Base-by-base conservation (phyloP, 1,140 invertebrate genomes). In the Tetramorium simillimum region DNA sequence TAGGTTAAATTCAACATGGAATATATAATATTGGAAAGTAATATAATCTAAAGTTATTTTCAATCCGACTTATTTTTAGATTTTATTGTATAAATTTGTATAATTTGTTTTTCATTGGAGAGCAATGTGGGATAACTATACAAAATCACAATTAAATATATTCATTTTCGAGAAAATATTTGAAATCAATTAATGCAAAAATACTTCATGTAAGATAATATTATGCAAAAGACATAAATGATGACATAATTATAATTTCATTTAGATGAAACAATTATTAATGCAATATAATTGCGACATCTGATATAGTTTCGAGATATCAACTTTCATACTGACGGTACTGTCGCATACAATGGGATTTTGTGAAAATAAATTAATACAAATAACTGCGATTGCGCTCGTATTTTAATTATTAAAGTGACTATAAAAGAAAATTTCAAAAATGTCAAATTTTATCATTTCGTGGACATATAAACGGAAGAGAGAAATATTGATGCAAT, bases 241-340 rank as follows among this genome's bases (percentile, higher is more conserved):
- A 69, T 69, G 65, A 69, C 65, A 69, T 46, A 69, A 69, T 69
- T 28, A 28, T 49, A 69, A 69, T 69, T 72, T 70, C 46, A 75
- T 84, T 84, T 75, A 73, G 21, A 40, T 9, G 6, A 72, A 84
- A 75, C 28, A 62, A 84, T 84, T 62, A 56, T 84, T 75, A 75
- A 60, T 60, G 18, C 56, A 24, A 75, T 75, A 37, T 75, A 49
- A 56, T 62, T 46, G 40, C 53, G 14, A 60, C 69, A 81, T 58
- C 33, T 37, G 67, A 84, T 46, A 62, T 37, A 21, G 24, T 18
- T 84, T 60, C 53, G 53, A 84, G 43, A 56, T 60, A 84, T 75
- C 40, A 62, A 60, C 18, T 73, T 75, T 84, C 56, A 37, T 43
- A 37, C 69, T 2, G 18, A 40, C 49, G 3, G 70, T 81, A 33